Evolutionary conservation across 2,797 vertebrate species (phyloP).

Genomic region (Chloroceryle amazona): DNA sequence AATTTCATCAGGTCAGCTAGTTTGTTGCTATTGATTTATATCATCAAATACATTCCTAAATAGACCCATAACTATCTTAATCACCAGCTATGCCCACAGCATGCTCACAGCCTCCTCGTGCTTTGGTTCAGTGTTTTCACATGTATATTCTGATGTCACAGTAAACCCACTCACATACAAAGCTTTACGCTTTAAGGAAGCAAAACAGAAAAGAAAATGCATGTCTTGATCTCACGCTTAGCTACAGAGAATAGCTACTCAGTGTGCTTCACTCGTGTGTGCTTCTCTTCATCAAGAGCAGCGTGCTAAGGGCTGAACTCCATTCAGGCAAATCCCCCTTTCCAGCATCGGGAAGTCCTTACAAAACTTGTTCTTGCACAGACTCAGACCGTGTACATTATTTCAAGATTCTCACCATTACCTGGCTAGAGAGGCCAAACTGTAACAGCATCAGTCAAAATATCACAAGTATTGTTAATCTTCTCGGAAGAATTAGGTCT

Average conservation of each 20-base stretch:
- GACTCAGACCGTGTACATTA: not conserved
- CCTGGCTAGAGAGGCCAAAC: not conserved
- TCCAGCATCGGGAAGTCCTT: not conserved
- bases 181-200: not conserved
- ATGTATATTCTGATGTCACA: not conserved
- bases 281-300: not conserved
- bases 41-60: not conserved
- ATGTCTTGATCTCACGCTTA: rapidly evolving
- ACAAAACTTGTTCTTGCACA: not conserved
- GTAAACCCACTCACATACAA: not conserved
- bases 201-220: not conserved
- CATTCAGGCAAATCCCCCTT: not conserved
- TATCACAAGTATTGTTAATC: not conserved
- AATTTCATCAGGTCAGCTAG: not conserved
- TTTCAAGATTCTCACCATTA: not conserved
- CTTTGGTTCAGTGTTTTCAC: not conserved
- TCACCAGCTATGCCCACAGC: not conserved
- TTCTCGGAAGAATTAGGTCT: not conserved
- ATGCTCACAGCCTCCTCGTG: not conserved
- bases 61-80: not conserved
- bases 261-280: not conserved
- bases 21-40: not conserved
- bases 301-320: not conserved
- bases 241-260: rapidly evolving
- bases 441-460: slow-evolving; percentile 14